Evolutionary conservation across 2,113 vertebrate genomes (phyloP).

Genomic region (Bambusicola thoracicus): DNA sequence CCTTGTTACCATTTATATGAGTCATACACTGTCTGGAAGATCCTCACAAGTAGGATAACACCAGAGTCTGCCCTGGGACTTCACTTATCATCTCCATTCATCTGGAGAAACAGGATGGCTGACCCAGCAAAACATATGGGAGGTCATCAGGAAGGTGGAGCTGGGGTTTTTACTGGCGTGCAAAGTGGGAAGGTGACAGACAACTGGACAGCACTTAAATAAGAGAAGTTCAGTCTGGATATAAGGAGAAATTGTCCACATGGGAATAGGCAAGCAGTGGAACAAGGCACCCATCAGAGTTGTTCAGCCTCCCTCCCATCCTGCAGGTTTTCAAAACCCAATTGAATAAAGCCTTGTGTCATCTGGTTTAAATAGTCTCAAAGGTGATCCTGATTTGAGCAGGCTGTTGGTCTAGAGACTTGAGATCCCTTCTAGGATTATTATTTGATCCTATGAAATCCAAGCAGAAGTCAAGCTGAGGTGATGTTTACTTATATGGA

Average conservation of each 20-base stretch:
- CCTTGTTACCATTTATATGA: background rate
- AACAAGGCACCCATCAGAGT: background rate
- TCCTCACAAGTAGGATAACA: background rate
- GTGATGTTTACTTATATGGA: background rate
- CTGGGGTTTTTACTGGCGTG: background rate
- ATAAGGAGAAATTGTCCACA: background rate
- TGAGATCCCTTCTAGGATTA: background rate
- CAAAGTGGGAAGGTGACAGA: background rate
- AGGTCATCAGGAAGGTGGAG: background rate
- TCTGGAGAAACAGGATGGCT: background rate
- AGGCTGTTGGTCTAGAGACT: background rate
- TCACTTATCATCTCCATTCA: background rate
- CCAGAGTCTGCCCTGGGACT: background rate
- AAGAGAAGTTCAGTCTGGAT: background rate
- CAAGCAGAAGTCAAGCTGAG: background rate
- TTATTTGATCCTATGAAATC: background rate
- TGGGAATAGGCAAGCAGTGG: background rate
- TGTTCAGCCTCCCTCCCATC: background rate
- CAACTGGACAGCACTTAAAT: background rate
- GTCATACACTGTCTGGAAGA: background rate
- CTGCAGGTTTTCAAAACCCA: background rate
- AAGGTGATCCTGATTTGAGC: background rate
- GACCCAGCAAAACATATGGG: background rate
- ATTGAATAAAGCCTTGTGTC: background rate
- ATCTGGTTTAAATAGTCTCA: background rate